Evolutionary conservation across 2,113 vertebrate genomes (phyloP).

Genomic region (Coturnix japonica): DNA sequence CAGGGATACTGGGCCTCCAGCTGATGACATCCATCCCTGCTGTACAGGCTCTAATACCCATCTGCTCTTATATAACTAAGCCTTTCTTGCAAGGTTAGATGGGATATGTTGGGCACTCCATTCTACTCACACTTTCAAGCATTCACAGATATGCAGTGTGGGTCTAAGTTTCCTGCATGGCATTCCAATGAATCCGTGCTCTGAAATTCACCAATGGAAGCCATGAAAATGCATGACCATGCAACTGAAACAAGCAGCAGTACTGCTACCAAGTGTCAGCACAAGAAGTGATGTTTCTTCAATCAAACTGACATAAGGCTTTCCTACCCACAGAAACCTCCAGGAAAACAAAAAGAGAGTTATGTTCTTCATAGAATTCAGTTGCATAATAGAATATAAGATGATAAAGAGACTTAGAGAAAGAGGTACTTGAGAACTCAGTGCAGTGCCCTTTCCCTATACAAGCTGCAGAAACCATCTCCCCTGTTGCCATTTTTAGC

Average conservation of each 20-base stretch:
- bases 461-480: not conserved
- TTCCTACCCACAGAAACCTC: not conserved
- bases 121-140: not conserved
- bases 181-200: not conserved
- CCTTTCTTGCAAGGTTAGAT: not conserved
- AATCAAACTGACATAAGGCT: not conserved
- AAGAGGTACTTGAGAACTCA: not conserved
- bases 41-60: not conserved
- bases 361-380: not conserved
- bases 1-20: not conserved
- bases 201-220: not conserved
- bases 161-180: not conserved
- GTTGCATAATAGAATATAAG: not conserved
- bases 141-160: not conserved
- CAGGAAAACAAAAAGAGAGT: not conserved
- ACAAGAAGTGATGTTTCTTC: not conserved
- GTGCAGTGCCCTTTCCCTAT: not conserved
- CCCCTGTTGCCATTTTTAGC: not conserved
- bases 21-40: not conserved
- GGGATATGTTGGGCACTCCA: not conserved
- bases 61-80: not conserved
- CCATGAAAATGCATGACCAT: not conserved
- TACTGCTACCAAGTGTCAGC: not conserved
- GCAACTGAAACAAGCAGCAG: not conserved
- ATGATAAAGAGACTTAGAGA: slow-evolving; percentile 1